Evolutionary conservation across 2,797 vertebrate species (phyloP).

Genomic region (Enteromius thamalakanensis): DNA sequence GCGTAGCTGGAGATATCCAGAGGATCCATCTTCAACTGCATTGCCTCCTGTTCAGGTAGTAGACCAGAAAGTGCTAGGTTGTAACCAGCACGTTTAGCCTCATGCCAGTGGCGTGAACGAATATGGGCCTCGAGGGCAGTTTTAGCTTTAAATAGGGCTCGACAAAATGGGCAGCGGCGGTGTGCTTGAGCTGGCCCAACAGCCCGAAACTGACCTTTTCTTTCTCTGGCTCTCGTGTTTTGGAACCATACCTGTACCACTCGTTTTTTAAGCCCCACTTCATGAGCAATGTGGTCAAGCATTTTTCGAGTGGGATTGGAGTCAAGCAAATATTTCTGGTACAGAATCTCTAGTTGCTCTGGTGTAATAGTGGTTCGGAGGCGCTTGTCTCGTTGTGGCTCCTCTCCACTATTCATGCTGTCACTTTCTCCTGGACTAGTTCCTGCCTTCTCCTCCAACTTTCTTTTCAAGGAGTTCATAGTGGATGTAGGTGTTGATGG

Average conservation of each 20-base stretch:
- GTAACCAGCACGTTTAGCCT: constrained; percentile 97
- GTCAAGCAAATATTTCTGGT: constrained; percentile 98
- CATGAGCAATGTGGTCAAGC: constrained; percentile 98
- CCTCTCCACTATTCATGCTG: constrained; percentile 94
- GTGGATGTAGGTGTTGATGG: constrained; percentile 95
- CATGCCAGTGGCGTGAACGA: constrained; percentile 98
- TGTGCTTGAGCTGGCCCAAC: constrained; percentile 97
- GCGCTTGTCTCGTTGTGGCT: constrained; percentile 97
- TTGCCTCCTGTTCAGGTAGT: constrained; percentile 90
- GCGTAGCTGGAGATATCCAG: constrained; percentile 88
- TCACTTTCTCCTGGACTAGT: constrained; percentile 98
- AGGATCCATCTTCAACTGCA: constrained; percentile 92
- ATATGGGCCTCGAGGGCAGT: constrained; percentile 98
- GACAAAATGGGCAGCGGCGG: constrained; percentile 95
- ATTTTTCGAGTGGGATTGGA: constrained; percentile 99
- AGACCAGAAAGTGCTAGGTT: constrained; percentile 90
- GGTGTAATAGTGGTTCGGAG: constrained; percentile 98
- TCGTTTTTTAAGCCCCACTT: constrained; percentile 98
- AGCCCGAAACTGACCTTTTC: constrained; percentile 97
- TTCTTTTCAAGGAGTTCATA: constrained; percentile 97
- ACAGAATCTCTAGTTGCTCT: constrained; percentile 96
- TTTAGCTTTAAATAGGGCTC: constrained; percentile 98
- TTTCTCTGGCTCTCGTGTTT: constrained; percentile 95
- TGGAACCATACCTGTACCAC: constrained; percentile 99
- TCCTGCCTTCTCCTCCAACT: constrained; percentile 96